A percentile compares a stretch with the other conserved stretches of the same genome.
Evolutionary conservation across 2,113 vertebrate genomes (phyloP).

Genomic region (Aix galericulata): DNA sequence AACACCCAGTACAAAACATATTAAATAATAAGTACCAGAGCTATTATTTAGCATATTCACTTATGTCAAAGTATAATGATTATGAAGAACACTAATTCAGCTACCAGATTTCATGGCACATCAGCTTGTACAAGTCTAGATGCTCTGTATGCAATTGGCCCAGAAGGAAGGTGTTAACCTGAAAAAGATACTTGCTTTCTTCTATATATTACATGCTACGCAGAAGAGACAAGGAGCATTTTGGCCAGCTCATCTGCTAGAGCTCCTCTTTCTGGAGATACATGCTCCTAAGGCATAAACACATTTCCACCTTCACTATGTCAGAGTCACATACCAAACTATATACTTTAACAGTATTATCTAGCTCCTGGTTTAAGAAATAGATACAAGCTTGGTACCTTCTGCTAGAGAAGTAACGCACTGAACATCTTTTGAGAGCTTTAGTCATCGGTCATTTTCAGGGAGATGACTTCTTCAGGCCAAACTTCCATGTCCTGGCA

Average conservation of each 20-base stretch:
- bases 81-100: slow-evolving; percentile 13
- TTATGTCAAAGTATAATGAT: slow-evolving; percentile 31
- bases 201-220: neutral
- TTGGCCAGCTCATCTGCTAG: neutral
- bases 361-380: neutral
- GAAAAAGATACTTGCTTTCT: neutral
- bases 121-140: neutral
- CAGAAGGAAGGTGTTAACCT: neutral
- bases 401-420: neutral
- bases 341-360: neutral
- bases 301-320: neutral
- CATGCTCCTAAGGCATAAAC: neutral
- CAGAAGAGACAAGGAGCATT: neutral
- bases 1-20: slow-evolving; percentile 13
- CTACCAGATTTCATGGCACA: neutral
- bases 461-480: neutral
- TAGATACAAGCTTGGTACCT: neutral
- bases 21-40: neutral
- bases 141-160: neutral
- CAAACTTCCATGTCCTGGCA: neutral
- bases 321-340: neutral
- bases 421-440: neutral
- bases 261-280: neutral
- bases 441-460: neutral
- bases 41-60: neutral